Evolutionary conservation across 2,888 invertebrate species (phyloP), one percentile per base, ranked within the genome.

Genomic region (Sesia apiformis): DNA sequence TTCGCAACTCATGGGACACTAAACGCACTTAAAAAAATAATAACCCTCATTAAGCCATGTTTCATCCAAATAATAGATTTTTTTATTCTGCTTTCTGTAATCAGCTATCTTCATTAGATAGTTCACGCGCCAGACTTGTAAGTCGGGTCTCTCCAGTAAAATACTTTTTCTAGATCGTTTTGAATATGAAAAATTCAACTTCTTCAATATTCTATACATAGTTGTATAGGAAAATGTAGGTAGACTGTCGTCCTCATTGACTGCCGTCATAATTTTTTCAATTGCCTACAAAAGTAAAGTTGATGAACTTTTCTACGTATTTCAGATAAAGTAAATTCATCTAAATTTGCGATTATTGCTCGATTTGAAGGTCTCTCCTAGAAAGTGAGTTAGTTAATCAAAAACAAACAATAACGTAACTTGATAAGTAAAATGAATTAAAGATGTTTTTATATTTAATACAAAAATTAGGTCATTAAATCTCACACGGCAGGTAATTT

Each of bases 31-130:
- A 41, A 5, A 6, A 5, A 41, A 41, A 41, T 41, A 41, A 41
- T 5, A 5, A 41, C 41, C 41, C 6, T 41, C 41, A 6, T 57
- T 60, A 3, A 59, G 5, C 57, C 59, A 59, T 38, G 57, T 59
- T 42, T 62, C 58, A 43, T 62, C 59, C 42, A 43, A 53, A 42
- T 58, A 58, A 51, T 55, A 59, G 46, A 56, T 60, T 53, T 59
- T 59, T 42, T 53, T 53, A 40, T 55, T 53, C 41, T 57, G 38
- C n/a, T 52, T 58, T 39, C 60, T 40, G 49, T 51, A 58, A 49
- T 57, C 55, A 56, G 55, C 55, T 23, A 59, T 62, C 54, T 52
- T 54, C 5, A 56, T 40, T 3, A 58, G 43, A 56, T 60, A 57
- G 3, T 57, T 53, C 39, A 40, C 39, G 40, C 57, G 53, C 57